Evolutionary conservation across 2,113 vertebrate species (phyloP), one percentile per base, ranked within the genome.

Genomic region (Ranitomeya variabilis): DNA sequence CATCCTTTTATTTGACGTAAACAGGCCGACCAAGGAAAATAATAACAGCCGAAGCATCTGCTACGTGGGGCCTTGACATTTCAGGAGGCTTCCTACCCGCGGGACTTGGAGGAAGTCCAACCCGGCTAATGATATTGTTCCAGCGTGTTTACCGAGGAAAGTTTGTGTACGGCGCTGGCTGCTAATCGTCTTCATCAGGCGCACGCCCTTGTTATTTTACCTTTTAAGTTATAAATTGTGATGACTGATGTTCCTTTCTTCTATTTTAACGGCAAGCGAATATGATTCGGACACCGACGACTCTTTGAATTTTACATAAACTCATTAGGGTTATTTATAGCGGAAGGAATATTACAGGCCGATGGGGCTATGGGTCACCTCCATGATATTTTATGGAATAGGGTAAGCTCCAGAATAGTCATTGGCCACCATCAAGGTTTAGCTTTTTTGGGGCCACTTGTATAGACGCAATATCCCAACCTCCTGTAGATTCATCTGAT

Each of bases 21-120:
- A 94, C 93, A 95, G 94, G 90, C 90, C 92, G 6, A 86, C 31
- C 0, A 87, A 92, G 91, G 92, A 93, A 87, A 93, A 93, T 92
- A 91, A 84, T 94, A 93, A 95, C 93, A 90, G 78, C 87, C 95
- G 92, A 92, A 94, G 93, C 96, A 97, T 96, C 96, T 97, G 96
- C 94, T 93, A 92, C 91, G 91, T 94, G 86, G 93, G 92, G 93
- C 95, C 95, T 95, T 95, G 95, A 94, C 94, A 94, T 95, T 95
- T 96, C 95, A 95, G 95, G 94, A 93, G 89, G 92, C 93, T 95
- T 95, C 94, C 94, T 92, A 93, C 93, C 91, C 95, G 95, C 95
- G 93, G 92, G 91, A 93, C 92, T 90, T 94, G 93, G 90, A 96
- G 96, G 96, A 97, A 96, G 95, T 95, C 93, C 95, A 95, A 94